phyloP scores from a whole-genome alignment of 2,113 vertebrate species.

The Megaceryle maxima region DNA sequence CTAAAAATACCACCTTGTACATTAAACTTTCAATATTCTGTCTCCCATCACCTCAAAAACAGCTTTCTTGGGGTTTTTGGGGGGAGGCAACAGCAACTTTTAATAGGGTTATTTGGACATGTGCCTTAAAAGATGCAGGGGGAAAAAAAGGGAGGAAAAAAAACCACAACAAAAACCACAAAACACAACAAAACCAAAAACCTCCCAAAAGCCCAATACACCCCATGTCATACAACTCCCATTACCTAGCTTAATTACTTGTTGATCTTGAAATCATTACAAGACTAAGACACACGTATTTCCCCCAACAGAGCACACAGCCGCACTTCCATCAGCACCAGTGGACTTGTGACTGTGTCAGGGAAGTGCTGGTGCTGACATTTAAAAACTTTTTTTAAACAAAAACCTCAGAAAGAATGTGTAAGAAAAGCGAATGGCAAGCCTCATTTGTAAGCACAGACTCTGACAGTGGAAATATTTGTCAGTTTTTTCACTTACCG shows the following conservation, averaged over 20 bases:
- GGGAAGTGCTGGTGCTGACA: not conserved
- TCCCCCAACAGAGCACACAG: not conserved
- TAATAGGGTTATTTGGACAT: not conserved
- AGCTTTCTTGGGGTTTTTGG: not conserved
- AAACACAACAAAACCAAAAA: not conserved
- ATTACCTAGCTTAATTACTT: not conserved
- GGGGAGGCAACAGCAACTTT: not conserved
- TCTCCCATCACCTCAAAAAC: not conserved
- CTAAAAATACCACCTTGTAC: not conserved
- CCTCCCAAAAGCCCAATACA: not conserved
- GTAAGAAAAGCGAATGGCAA: not conserved
- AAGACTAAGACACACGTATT: not conserved
- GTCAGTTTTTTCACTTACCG: constrained; percentile 79
- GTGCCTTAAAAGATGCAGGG: not conserved
- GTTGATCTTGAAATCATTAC: not conserved
- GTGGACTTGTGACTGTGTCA: not conserved
- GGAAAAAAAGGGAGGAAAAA: rapidly evolving
- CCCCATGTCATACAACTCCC: not conserved
- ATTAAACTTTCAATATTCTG: not conserved
- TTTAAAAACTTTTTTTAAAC: not conserved
- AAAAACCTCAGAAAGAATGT: not conserved
- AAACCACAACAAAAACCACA: no score
- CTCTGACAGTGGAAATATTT: no score
- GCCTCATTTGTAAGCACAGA: not conserved
- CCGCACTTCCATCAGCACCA: not conserved